These are phyloP conservation scores for Scolopax mira DNA, from an alignment of 2,113 vertebrate species.

Conservation along the genomic window DNA sequence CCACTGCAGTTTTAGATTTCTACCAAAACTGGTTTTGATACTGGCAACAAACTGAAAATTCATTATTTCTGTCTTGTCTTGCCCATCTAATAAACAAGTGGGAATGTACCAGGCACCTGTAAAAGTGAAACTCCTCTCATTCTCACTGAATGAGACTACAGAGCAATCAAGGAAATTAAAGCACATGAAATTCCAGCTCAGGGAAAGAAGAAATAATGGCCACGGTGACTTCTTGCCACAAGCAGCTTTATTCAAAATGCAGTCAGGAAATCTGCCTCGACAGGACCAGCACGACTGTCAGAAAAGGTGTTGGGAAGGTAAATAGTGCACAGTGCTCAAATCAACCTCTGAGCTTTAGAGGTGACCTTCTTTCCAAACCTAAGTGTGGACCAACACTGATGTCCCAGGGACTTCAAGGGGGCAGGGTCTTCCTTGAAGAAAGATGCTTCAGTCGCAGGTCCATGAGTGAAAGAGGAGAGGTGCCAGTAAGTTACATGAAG, in stretches of 20 bases:
- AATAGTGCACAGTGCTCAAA: accelerated
- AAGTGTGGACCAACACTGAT: neutral
- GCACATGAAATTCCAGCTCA: neutral
- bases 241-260: neutral
- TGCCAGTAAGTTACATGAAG: neutral
- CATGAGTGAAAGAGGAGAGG: neutral
- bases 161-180: neutral
- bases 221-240: neutral
- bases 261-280: neutral
- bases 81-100: neutral
- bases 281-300: neutral
- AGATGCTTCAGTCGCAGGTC: neutral
- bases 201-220: neutral
- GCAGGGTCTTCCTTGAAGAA: neutral
- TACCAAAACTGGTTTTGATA: neutral
- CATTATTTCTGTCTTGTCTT: neutral
- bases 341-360: neutral
- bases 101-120: neutral
- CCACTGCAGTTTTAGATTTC: neutral
- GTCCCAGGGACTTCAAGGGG: neutral
- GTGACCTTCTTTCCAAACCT: neutral
- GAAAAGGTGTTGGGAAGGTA: neutral
- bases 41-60: neutral
- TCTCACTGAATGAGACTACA: neutral
- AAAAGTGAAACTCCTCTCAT: neutral